Evolutionary conservation across 2,888 invertebrate species (phyloP), one percentile per base, ranked within the genome.

Genomic region (Eulithis prunata): DNA sequence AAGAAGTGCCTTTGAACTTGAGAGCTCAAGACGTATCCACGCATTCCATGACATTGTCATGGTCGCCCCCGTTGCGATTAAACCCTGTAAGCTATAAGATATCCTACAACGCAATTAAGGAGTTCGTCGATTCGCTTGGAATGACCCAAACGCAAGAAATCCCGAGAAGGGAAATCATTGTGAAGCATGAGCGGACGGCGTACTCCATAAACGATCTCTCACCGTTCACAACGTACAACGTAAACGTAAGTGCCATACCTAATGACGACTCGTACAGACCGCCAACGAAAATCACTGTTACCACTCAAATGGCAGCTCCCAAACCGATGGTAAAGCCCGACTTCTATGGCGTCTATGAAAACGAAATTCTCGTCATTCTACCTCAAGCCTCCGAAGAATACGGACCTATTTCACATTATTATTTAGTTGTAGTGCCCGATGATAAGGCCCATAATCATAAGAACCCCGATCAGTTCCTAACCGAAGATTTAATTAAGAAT

Each of bases 361-460:
- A 96, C 49, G 97, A 97, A 90, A 97, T 97, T 78, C 95, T 97
- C 74, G 97, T 98, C n/a, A 98, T 98, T 80, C 90, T 98, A 78
- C 98, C 98, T 43, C 98, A 98, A 91, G 99, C 99, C 0, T 98
- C 98, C 0, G 99, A 99, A 92, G 99, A 99, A 88, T 99, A 99
- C 84, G 99, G 99, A 28, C 98, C 98, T 7, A 98, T 99, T 77
- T 98, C 98, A 65, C 98, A 99, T 93, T 99, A 99, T 91, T 98
- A 97, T 89, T 92, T 99, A 80, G 96, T 99, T 77, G 98, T 99
- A 65, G 98, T 99, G 28, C 99, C 99, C 4, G 97, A 98, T 79
- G 97, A 98, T 81, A 96, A 96, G 82, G 90, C 95, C 59, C 95
- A 96, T 81, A 91, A 91, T 82, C 91, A 93, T 84, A 97, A 96